Evolutionary conservation across 2,797 vertebrate species (phyloP), one percentile per base, ranked within the genome.

Genomic region (Poecilia gillii): DNA sequence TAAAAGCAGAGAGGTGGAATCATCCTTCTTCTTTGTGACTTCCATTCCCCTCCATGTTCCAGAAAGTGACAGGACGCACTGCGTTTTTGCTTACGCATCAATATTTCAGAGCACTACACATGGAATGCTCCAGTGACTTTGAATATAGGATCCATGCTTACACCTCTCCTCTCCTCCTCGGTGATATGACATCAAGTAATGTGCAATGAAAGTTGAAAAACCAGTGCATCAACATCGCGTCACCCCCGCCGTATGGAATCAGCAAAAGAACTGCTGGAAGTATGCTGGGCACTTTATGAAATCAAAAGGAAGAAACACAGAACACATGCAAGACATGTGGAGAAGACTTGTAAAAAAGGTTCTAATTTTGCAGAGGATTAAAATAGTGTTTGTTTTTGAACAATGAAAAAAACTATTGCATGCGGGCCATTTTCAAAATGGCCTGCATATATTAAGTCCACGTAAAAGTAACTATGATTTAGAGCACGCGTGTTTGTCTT

Each of bases 11-110:
- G 81, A 76, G 46, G 79, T 83, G 85, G 87, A 91, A 90, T 93
- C 91, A 92, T 94, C 91, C 87, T 88, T 93, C 91, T 92, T 92
- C 88, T 87, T 85, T 89, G 91, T 78, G 90, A 93, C 91, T 93
- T 90, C 92, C 88, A 91, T 93, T 92, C 79, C 86, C 87, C 76
- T 89, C 84, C 86, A 83, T 78, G 72, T 90, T 91, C 85, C 89
- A 84, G 83, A 94, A 93, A 94, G 94, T 95, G 95, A 94, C 94
- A 94, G 92, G 91, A 92, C 85, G 89, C 88, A 88, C 88, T 88
- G 89, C 93, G 91, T 94, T 95, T 95, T 95, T 95, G 93, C 94
- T 95, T 94, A 95, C 93, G 94, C 92, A 92, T 94, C 93, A 94
- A 95, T 95, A 93, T 95, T 95, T 95, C 87, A 95, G 91, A 91